Conservation (phyloP, 2,113 vertebrate genomes). For the Cryptotis parvus region DNA sequence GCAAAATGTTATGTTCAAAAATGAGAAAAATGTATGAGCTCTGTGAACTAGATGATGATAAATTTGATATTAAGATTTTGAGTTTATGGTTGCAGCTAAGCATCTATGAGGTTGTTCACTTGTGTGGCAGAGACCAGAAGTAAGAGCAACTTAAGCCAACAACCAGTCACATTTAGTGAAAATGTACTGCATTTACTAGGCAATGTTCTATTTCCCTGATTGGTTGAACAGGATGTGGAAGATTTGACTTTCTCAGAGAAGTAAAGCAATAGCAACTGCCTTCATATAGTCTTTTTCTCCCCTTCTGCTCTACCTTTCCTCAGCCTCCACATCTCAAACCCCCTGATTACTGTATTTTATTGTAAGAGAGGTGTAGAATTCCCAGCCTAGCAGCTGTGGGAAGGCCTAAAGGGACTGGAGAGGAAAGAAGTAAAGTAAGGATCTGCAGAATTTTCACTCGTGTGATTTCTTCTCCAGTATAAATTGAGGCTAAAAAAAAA, state of each 20-base stretch:
- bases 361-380: background rate
- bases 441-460: background rate
- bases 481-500: background rate
- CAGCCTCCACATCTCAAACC: background rate
- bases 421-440: background rate
- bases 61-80: constrained; percentile 40
- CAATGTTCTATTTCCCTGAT: background rate
- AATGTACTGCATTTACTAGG: background rate
- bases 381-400: background rate
- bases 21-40: background rate
- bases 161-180: constrained; percentile 25
- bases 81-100: background rate
- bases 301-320: background rate
- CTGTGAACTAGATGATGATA: background rate
- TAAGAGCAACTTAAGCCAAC: background rate
- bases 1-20: background rate
- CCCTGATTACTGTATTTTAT: background rate
- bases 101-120: background rate
- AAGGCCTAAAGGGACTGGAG: background rate
- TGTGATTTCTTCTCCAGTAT: background rate
- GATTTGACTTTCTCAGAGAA: background rate
- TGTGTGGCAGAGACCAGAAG: background rate
- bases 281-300: background rate
- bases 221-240: background rate
- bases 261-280: background rate